A percentile compares a stretch with the other conserved stretches of the same genome.
phyloP scores from a whole-genome alignment of 2,888 invertebrate genomes.

The Heterodera filipjevi region DNA sequence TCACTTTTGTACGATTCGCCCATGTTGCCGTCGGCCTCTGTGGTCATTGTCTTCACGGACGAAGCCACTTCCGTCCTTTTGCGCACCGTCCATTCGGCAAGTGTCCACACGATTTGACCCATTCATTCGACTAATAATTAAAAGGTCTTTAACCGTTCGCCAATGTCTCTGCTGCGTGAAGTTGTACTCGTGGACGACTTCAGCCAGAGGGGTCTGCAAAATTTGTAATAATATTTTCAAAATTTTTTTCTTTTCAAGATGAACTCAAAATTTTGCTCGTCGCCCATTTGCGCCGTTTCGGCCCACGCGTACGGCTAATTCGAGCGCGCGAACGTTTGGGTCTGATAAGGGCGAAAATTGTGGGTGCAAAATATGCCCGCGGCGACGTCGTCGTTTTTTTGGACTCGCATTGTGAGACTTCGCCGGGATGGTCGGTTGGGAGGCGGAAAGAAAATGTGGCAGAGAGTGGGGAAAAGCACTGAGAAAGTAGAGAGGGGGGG shows the following conservation, averaged over 20 bases:
- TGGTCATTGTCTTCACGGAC: constrained; percentile 81
- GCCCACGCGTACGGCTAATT: constrained; percentile 74
- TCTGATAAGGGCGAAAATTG: constrained; percentile 80
- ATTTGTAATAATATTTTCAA: background rate
- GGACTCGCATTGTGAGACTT: constrained; percentile 87
- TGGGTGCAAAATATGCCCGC: constrained; percentile 78
- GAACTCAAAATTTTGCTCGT: constrained; percentile 77
- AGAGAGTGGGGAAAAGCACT: too few relatives aligned
- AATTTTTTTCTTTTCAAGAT: constrained; percentile 66
- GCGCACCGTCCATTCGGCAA: constrained; percentile 74
- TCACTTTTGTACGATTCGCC: constrained; percentile 70
- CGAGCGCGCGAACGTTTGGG: constrained; percentile 80
- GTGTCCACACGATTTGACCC: background rate
- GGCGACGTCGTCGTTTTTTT: constrained; percentile 84
- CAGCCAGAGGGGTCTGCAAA: constrained; percentile 75
- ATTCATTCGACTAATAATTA: too few relatives aligned
- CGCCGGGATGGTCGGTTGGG: constrained; percentile 73
- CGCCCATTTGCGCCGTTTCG: constrained; percentile 74
- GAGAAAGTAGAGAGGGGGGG: too few relatives aligned
- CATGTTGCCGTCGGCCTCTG: constrained; percentile 71
- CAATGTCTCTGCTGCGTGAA: constrained; percentile 78
- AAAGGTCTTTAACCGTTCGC: constrained; percentile 79
- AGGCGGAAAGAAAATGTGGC: background rate
- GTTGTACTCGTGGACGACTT: constrained; percentile 92
- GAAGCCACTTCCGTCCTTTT: constrained; percentile 82